Evolutionary conservation across 2,888 invertebrate genomes (phyloP).

Genomic region (Stenodera caucasica): DNA sequence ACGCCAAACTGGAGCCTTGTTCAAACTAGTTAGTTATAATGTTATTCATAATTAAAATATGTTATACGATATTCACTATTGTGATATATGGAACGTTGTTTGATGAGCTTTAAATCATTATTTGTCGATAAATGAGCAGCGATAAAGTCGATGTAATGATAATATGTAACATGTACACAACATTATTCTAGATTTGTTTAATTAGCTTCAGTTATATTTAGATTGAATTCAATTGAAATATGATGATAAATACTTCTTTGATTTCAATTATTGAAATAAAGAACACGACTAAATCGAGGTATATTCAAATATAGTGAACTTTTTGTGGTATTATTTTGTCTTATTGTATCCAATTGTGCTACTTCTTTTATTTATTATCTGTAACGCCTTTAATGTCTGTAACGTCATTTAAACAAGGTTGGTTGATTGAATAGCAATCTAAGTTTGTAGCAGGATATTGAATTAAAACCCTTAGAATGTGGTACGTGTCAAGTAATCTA

Average conservation of each 20-base stretch:
- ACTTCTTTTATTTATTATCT: no score
- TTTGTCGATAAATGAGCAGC: neutral
- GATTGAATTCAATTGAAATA: no score
- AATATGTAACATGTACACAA: neutral
- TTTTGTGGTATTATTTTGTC: no score
- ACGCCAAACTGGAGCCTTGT: slow-evolving; percentile 7
- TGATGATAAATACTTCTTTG: no score
- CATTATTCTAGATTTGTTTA: neutral
- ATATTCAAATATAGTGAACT: no score
- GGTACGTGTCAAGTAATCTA: slow-evolving; percentile 21
- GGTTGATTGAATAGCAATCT: slow-evolving; percentile 20
- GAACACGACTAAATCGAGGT: no score
- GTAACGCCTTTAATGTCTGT: neutral
- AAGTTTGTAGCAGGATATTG: slow-evolving; percentile 22
- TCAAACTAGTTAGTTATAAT: slow-evolving; percentile 6
- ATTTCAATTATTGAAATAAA: no score
- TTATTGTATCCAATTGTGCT: no score
- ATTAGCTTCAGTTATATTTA: neutral
- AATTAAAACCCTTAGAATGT: slow-evolving; percentile 22
- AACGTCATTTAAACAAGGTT: slow-evolving; percentile 1
- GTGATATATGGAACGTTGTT: neutral
- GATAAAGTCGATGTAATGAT: neutral
- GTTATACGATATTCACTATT: slow-evolving; percentile 7
- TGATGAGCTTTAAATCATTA: neutral
- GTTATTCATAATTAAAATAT: slow-evolving; percentile 21